A percentile compares a stretch with the other conserved stretches of the same genome.
Evolutionary conservation across 2,113 vertebrate genomes (phyloP).

Genomic region (Tachuris rubrigastra): DNA sequence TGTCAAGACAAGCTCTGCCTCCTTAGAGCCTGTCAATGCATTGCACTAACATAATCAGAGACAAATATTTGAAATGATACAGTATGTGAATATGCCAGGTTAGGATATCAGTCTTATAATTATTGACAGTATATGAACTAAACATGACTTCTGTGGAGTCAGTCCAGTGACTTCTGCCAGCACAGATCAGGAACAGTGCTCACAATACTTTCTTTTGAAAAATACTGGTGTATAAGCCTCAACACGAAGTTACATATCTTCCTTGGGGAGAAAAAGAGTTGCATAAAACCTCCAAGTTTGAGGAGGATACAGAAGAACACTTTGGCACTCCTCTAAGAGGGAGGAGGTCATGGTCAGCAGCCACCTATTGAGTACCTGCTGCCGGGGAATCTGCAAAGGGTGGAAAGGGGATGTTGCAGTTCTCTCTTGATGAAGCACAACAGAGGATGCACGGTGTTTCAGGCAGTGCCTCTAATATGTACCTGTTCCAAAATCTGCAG

Average conservation of each 20-base stretch:
- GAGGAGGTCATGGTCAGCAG: background rate
- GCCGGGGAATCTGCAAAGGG: background rate
- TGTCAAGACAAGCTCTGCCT: background rate
- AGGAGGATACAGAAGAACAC: background rate
- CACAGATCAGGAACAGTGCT: background rate
- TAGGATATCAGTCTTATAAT: background rate
- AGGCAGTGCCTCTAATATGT: background rate
- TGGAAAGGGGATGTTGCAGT: background rate
- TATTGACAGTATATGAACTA: background rate
- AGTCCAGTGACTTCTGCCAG: background rate
- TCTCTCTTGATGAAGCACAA: background rate
- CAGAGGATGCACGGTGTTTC: background rate
- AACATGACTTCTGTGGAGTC: background rate
- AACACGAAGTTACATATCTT: background rate
- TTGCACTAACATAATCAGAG: background rate
- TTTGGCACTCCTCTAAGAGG: background rate
- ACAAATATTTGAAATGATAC: background rate
- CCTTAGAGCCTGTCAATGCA: background rate
- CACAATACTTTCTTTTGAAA: background rate
- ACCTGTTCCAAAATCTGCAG: background rate
- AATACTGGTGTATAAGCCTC: background rate
- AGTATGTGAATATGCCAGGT: background rate
- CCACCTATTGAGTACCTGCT: background rate
- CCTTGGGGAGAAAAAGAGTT: background rate
- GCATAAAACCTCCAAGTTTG: background rate